Evolutionary conservation across 2,888 invertebrate genomes (phyloP).

Genomic region (Gisinianus flammeolus): DNA sequence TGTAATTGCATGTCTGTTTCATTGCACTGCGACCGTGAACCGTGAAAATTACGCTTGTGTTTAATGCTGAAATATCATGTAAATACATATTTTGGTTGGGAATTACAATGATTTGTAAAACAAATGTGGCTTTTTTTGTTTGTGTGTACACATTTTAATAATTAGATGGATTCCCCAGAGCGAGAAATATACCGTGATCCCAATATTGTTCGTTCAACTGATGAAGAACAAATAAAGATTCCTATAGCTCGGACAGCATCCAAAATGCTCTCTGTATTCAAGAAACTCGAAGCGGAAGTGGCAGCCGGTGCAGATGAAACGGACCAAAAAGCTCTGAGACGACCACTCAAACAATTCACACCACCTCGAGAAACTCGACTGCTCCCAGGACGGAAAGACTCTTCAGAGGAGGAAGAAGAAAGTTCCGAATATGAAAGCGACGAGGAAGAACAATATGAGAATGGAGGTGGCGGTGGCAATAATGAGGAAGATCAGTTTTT

Average conservation of each 20-base stretch:
- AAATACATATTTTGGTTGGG: too few relatives aligned
- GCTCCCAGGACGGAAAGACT: slow-evolving; percentile 59
- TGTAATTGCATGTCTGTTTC: too few relatives aligned
- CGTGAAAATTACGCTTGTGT: too few relatives aligned
- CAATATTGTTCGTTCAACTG: slow-evolving; percentile 70
- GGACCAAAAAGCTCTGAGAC: slow-evolving; percentile 30
- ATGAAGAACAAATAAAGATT: slow-evolving; percentile 63
- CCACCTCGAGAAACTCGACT: slow-evolving; percentile 76
- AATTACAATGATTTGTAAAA: too few relatives aligned
- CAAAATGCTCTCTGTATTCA: slow-evolving; percentile 85
- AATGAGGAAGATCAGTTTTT: slow-evolving; percentile 73
- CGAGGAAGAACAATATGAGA: slow-evolving; percentile 70
- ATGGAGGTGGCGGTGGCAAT: slow-evolving; percentile 63
- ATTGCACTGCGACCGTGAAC: too few relatives aligned
- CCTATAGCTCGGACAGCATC: slow-evolving; percentile 76
- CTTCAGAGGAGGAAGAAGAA: slow-evolving; percentile 62
- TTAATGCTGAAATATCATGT: too few relatives aligned
- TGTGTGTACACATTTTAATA: background rate
- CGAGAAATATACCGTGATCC: slow-evolving; percentile 76
- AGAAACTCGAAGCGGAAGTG: slow-evolving; percentile 84
- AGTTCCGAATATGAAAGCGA: slow-evolving; percentile 63
- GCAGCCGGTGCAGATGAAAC: slow-evolving; percentile 35
- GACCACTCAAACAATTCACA: slow-evolving; percentile 84
- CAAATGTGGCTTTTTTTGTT: background rate
- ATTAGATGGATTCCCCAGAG: slow-evolving; percentile 39